These are phyloP conservation scores for Sycophila texana DNA, from an alignment of 2,888 invertebrate genomes.

Conservation along the genomic window DNA sequence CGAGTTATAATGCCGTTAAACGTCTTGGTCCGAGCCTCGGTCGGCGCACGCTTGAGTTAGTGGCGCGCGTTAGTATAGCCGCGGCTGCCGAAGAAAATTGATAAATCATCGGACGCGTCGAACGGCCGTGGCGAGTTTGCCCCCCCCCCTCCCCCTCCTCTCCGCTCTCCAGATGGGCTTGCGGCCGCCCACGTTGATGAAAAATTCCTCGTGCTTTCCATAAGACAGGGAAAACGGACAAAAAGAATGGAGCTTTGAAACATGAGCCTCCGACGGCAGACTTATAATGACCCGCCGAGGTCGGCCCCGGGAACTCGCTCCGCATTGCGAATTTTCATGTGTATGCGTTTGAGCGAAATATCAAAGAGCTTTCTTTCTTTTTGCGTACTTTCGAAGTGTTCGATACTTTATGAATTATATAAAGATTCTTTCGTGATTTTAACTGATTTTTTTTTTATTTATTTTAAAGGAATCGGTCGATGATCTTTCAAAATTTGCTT, in stretches of 20 bases:
- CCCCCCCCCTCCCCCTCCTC: no score
- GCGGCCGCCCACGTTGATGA: conserved; percentile 27
- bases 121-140: conserved; percentile 25
- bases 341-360: conserved; percentile 25
- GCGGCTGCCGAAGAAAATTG: conserved; percentile 61
- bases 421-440: no score
- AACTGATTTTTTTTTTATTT: no score
- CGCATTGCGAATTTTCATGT: neutral
- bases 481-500: no score
- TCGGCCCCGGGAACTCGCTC: neutral
- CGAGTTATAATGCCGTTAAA: conserved; percentile 68
- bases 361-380: neutral
- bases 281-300: conserved; percentile 41
- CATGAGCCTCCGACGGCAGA: conserved; percentile 33
- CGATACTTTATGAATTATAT: no score
- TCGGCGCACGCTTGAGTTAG: conserved; percentile 58
- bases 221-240: conserved; percentile 12
- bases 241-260: conserved; percentile 7
- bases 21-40: conserved; percentile 52
- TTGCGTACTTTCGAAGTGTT: neutral
- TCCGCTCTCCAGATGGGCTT: no score
- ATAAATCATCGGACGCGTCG: conserved; percentile 65
- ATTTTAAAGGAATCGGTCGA: no score
- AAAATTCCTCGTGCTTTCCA: conserved; percentile 48
- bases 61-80: conserved; percentile 54